phyloP scores from a whole-genome alignment of 2,797 vertebrate species.

The Peromyscus aztecus region DNA sequence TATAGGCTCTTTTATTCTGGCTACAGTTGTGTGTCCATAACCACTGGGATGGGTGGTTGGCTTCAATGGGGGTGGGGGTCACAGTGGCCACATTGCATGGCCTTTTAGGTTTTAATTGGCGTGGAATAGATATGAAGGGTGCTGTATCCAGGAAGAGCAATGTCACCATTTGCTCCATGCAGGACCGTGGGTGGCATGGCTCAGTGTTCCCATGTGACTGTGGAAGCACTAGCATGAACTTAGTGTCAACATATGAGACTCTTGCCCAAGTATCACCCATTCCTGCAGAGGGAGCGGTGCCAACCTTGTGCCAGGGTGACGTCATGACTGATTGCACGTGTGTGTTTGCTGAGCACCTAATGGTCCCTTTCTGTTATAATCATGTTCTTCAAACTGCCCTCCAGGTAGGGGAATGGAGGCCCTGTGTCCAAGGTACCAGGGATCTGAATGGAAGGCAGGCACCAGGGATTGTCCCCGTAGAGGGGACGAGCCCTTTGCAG shows the following conservation, averaged over 20 bases:
- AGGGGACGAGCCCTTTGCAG: fast-evolving
- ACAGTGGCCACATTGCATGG: neutral
- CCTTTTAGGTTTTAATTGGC: too few relatives aligned
- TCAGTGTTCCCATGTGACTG: too few relatives aligned
- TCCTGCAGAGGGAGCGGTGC: fast-evolving
- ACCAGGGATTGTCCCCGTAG: neutral
- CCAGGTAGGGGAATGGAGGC: neutral
- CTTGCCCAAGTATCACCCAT: neutral
- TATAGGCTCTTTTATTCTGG: neutral
- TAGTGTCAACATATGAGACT: neutral
- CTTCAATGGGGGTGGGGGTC: neutral
- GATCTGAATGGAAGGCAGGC: neutral
- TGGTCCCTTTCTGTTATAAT: neutral
- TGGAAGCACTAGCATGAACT: neutral
- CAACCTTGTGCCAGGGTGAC: neutral
- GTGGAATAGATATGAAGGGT: neutral
- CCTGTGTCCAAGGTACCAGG: fast-evolving
- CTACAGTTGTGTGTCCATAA: neutral
- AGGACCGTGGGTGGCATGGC: neutral
- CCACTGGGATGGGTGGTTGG: neutral
- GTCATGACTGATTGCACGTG: neutral
- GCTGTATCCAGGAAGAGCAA: neutral
- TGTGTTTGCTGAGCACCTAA: neutral
- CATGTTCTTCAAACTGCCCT: neutral
- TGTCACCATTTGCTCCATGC: neutral